Percentiles rank a stretch among this genome's conserved stretches.
phyloP scores from a whole-genome alignment of 2,113 vertebrate genomes.

The Erythrolamprus reginae region DNA sequence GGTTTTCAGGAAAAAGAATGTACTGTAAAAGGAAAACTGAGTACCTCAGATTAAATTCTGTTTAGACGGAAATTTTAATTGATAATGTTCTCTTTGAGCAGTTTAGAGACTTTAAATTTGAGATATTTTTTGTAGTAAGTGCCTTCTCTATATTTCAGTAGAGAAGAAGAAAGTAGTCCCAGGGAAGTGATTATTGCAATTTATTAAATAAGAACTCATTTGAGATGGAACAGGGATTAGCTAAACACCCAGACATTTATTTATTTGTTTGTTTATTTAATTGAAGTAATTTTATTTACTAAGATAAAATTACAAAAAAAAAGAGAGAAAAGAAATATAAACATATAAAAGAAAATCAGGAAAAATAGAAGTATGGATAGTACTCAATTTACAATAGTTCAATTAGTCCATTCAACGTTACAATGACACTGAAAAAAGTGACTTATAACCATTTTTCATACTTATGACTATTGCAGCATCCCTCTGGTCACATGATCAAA shows the following conservation, averaged over 20 bases:
- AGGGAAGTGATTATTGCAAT: neutral
- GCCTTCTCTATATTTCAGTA: neutral
- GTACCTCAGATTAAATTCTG: constrained; percentile 18
- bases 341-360: neutral
- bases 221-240: neutral
- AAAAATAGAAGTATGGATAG: neutral
- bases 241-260: neutral
- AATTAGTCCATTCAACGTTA: no score
- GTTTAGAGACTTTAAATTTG: neutral
- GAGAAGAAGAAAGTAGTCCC: neutral
- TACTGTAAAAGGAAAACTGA: constrained; percentile 40
- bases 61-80: constrained; percentile 45
- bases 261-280: neutral
- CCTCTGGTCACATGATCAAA: no score
- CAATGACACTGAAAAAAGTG: no score
- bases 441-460: no score
- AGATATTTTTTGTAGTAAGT: neutral
- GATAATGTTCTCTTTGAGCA: constrained; percentile 33
- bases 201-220: neutral
- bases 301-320: neutral
- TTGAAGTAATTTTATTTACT: neutral
- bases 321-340: neutral
- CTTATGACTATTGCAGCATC: no score
- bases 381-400: no score
- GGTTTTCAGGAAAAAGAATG: constrained; percentile 36